Evolutionary conservation across 2,113 vertebrate genomes (phyloP).

Genomic region (Tamias sibiricus): DNA sequence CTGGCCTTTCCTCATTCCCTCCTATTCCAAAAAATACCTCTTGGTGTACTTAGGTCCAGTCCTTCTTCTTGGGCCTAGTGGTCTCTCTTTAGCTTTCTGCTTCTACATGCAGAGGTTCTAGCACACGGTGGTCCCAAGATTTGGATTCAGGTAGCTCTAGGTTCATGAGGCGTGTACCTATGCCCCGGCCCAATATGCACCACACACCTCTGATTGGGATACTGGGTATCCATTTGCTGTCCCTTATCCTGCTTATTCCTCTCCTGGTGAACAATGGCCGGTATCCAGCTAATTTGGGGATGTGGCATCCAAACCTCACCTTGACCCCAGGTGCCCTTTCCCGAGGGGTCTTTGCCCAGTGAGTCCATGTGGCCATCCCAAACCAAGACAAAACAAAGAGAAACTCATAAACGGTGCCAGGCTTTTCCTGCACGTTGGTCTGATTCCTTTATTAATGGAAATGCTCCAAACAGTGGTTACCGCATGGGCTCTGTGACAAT

Average conservation of each 20-base stretch:
- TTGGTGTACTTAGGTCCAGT: neutral
- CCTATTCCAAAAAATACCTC: neutral
- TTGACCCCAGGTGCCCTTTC: neutral
- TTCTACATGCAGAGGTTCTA: neutral
- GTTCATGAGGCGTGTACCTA: neutral
- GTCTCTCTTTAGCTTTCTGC: neutral
- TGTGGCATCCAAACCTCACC: neutral
- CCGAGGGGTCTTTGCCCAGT: neutral
- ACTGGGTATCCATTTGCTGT: neutral
- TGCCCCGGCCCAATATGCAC: neutral
- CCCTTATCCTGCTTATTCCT: neutral
- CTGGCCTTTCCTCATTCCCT: neutral
- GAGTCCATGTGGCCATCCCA: neutral
- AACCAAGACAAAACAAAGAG: neutral
- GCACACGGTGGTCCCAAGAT: neutral
- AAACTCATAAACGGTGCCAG: neutral
- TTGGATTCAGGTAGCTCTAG: neutral
- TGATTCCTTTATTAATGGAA: neutral
- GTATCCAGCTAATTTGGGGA: neutral
- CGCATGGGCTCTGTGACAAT: neutral
- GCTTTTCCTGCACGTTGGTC: neutral
- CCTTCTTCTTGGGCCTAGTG: neutral
- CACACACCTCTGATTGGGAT: neutral
- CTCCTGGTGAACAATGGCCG: neutral
- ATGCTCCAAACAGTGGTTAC: neutral